Evolutionary conservation across 2,113 vertebrate species (phyloP).

Genomic region (Dascyllus trimaculatus): DNA sequence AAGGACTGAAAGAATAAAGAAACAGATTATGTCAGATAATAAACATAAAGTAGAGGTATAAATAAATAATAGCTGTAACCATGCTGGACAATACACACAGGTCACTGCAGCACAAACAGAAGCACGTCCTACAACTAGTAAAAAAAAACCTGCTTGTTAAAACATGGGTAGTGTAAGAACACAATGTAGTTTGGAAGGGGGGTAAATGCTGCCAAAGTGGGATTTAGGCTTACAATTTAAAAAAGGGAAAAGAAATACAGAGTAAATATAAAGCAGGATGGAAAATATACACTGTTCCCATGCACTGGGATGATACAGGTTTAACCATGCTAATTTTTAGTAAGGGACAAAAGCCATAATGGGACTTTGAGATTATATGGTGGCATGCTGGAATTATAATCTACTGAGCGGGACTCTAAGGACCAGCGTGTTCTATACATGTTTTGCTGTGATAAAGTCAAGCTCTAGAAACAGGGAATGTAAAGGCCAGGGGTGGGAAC

Average conservation of each 20-base stretch:
- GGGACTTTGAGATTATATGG: conserved; percentile 25
- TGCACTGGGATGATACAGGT: conserved; percentile 65
- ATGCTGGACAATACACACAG: conserved; percentile 67
- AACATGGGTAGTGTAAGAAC: conserved; percentile 27
- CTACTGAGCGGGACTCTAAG: conserved; percentile 34
- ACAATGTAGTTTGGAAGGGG: conserved; percentile 10
- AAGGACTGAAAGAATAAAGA: conserved; percentile 87
- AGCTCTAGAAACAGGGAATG: conserved; percentile 38
- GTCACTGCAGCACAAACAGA: conserved; percentile 71
- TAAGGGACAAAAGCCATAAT: conserved; percentile 41
- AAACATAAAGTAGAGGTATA: background rate
- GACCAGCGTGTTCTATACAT: conserved; percentile 32
- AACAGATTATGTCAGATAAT: conserved; percentile 17
- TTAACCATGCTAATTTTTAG: conserved; percentile 73
- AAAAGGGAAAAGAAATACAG: conserved; percentile 3
- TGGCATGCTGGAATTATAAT: conserved; percentile 65
- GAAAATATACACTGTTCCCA: conserved; percentile 43
- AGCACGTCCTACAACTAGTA: conserved; percentile 41
- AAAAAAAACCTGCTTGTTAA: conserved; percentile 36
- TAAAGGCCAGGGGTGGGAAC: conserved; percentile 50
- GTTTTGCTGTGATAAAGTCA: conserved; percentile 40
- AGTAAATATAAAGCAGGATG: conserved; percentile 50
- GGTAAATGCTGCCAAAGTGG: conserved; percentile 40
- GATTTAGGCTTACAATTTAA: conserved; percentile 17
- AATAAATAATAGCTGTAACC: conserved; percentile 36